Conservation (phyloP, 2,797 vertebrate genomes). For the Aeoliscus strigatus region DNA sequence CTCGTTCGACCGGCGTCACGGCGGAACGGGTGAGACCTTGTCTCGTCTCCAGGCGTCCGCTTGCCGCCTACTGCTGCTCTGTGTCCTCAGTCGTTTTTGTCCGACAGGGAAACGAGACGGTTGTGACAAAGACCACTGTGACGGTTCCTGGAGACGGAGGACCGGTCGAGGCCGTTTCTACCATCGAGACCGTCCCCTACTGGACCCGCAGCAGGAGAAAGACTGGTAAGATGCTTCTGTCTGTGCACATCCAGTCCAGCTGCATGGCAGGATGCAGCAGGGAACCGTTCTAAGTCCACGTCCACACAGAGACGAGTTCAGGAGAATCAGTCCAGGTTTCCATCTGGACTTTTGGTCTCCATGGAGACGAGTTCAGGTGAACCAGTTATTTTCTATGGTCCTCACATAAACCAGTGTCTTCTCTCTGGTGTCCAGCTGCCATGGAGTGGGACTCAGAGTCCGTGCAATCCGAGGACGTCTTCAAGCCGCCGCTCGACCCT, state of each 20-base stretch:
- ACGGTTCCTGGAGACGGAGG: conserved; percentile 86
- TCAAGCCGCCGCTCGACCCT: conserved; percentile 64
- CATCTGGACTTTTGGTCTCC: too few relatives aligned
- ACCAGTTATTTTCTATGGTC: not conserved
- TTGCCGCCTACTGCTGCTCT: not conserved
- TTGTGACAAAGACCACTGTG: conserved; percentile 91
- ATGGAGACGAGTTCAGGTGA: too few relatives aligned
- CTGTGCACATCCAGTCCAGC: too few relatives aligned
- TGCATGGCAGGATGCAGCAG: too few relatives aligned
- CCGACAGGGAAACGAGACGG: conserved; percentile 85
- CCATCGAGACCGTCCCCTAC: conserved; percentile 87
- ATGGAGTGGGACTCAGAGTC: conserved; percentile 88
- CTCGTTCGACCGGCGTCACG: conserved; percentile 80
- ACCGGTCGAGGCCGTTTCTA: conserved; percentile 89
- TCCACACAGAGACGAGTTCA: too few relatives aligned
- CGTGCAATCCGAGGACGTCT: conserved; percentile 70
- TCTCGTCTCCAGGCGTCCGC: too few relatives aligned
- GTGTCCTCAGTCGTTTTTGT: not conserved
- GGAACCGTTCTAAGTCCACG: too few relatives aligned
- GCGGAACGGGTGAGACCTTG: conserved; percentile 73
- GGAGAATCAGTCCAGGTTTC: too few relatives aligned
- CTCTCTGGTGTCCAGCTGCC: conserved; percentile 48
- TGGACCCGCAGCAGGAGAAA: conserved; percentile 83
- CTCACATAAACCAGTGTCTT: conserved; percentile 20
- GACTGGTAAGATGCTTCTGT: conserved; percentile 73